phyloP scores from a whole-genome alignment of 1,140 invertebrate species.

The Wasmannia auropunctata region DNA sequence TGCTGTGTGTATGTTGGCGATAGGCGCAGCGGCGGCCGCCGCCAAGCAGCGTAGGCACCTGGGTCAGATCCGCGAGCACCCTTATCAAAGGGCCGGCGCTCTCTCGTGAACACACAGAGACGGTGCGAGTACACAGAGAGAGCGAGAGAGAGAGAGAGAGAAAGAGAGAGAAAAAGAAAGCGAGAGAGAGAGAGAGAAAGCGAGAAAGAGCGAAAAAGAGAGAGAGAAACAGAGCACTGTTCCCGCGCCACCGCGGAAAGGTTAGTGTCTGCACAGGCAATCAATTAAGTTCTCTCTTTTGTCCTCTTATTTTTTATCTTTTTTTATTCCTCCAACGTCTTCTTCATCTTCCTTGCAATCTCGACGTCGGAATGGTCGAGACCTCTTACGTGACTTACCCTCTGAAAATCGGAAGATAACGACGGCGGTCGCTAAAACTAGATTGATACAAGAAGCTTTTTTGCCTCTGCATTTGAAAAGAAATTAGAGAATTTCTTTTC shows the following conservation, averaged over 20 bases:
- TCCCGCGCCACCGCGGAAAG: constrained; percentile 81
- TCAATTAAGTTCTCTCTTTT: constrained; percentile 75
- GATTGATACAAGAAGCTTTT: not conserved
- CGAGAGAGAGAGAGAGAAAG: constrained; percentile 27
- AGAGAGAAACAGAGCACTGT: constrained; percentile 71
- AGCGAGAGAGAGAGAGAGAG: constrained; percentile 20
- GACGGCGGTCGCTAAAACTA: not conserved
- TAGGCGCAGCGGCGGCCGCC: constrained; percentile 90
- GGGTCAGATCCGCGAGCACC: constrained; percentile 95
- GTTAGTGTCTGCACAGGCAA: constrained; percentile 82
- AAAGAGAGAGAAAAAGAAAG: constrained; percentile 4
- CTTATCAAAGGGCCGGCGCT: constrained; percentile 96
- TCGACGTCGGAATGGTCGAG: not conserved
- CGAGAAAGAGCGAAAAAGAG: constrained; percentile 44
- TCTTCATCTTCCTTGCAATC: constrained; percentile 21
- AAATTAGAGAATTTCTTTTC: not conserved
- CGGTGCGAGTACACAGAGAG: constrained; percentile 44
- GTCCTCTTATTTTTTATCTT: constrained; percentile 52
- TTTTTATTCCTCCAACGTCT: not conserved
- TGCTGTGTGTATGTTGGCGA: constrained; percentile 84
- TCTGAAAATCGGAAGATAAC: not conserved
- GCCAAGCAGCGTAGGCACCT: constrained; percentile 91
- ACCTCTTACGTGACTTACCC: not conserved
- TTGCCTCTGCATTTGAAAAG: not conserved
- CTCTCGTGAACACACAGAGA: constrained; percentile 87